Percentiles rank a stretch among this genome's conserved stretches.
Evolutionary conservation across 1,140 invertebrate genomes (phyloP).

Genomic region (Camponotus vicinus): DNA sequence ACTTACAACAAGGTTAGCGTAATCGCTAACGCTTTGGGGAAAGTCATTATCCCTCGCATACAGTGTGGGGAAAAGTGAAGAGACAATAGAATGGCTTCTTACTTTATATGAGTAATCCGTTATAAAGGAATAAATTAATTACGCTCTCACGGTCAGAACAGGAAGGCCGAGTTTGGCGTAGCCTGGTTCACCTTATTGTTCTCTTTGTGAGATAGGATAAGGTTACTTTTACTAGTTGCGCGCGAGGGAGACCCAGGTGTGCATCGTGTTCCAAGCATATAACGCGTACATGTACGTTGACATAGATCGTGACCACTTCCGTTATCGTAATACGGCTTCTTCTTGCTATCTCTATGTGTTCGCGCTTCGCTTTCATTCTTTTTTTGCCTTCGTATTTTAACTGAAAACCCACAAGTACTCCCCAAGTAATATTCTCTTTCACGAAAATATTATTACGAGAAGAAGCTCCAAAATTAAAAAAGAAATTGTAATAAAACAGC

Average conservation of each 20-base stretch:
- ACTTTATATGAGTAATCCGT: conserved; percentile 21
- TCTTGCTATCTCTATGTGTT: background rate
- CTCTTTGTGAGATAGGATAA: conserved; percentile 37
- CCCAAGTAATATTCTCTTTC: background rate
- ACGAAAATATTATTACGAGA: background rate
- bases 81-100: conserved; percentile 40
- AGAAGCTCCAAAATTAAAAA: background rate
- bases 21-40: conserved; percentile 38
- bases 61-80: background rate
- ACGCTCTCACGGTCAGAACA: conserved; percentile 53
- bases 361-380: background rate
- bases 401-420: conserved; percentile 26
- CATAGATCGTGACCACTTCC: conserved; percentile 70
- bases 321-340: conserved; percentile 66
- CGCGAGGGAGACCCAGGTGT: conserved; percentile 34
- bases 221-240: conserved; percentile 58
- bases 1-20: conserved; percentile 34
- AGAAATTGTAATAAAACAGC: background rate
- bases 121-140: conserved; percentile 26
- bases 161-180: conserved; percentile 44
- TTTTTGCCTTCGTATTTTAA: conserved; percentile 18
- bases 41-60: conserved; percentile 11
- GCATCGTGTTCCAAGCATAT: background rate
- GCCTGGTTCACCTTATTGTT: conserved; percentile 38
- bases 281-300: conserved; percentile 17